Evolutionary conservation across 64 coral and sea anemone species (phyloP), one percentile per base, ranked within the genome.

Genomic region (Stichodactyla helianthus): DNA sequence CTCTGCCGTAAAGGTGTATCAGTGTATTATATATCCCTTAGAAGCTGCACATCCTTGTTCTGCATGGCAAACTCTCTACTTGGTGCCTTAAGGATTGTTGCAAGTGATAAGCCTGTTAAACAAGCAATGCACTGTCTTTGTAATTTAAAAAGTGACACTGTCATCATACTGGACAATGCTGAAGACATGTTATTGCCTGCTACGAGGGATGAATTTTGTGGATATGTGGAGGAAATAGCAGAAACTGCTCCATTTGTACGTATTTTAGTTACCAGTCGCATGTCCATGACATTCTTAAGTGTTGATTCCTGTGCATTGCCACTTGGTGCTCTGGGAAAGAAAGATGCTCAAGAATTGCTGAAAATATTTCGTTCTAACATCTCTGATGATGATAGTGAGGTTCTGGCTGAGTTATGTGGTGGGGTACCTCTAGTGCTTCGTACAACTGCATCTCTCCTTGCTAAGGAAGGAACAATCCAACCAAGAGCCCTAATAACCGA

Each of bases 151-250:
- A 88, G 25, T 6, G 77, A 93, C 74, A 91, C 90, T 82, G 90
- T 99, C 12, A 90, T 99, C 13, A 95, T 99, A 35, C 71, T 99
- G 14, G 97, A 99, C 68, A 95, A 99, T 93, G 93, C 88, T 16
- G 97, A 99, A 79, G 97, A 99, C 59, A 93, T 99, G 91, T 64
- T 99, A 12, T 22, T 93, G 6, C 87, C 89, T 51, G 14, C 87
- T 0, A 44, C 88, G 9, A 93, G 86, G 59, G 87, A 92, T 65
- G 82, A 82, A 20, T 99, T 99, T 85, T 90, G 93, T 55, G 77
- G 86, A 28, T 99, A 94, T 85, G 84, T 99, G 76, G 86, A 88
- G 56, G 54, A 71, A 31, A 77, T 95, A 55, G 93, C 93, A 20
- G 71, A 95, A 93, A 92, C 88, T 77, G 90, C 97, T n/a, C 54